Conservation (phyloP, 2,113 vertebrate species). For the Leucosticte australis region DNA sequence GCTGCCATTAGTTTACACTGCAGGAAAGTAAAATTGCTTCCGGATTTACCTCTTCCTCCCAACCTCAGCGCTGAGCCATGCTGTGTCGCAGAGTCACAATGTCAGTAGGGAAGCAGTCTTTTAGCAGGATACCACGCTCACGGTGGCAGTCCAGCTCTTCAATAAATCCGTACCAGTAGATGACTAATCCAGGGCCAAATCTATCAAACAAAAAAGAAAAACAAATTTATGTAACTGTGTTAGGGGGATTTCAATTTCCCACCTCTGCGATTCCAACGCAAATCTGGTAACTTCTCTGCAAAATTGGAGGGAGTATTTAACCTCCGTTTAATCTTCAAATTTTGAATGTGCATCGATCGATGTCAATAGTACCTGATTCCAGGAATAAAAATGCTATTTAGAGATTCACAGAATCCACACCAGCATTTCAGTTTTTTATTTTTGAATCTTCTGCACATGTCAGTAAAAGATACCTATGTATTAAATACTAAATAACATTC, state of each 20-base stretch:
- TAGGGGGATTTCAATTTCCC: not conserved
- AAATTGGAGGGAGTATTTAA: not conserved
- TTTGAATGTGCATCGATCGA: not conserved
- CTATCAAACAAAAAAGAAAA: slow-evolving; percentile 67
- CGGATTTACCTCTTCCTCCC: slow-evolving; percentile 78
- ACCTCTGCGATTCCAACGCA: not conserved
- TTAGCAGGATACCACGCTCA: slow-evolving; percentile 92
- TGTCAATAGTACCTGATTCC: not conserved
- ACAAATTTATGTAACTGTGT: not conserved
- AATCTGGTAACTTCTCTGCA: not conserved
- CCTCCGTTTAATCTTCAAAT: not conserved
- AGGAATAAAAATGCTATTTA: not conserved
- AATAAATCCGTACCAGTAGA: slow-evolving; percentile 98
- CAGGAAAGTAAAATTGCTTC: slow-evolving; percentile 91
- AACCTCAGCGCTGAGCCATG: slow-evolving; percentile 55
- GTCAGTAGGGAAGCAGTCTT: slow-evolving; percentile 93
- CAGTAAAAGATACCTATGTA: not conserved
- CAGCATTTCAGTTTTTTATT: not conserved
- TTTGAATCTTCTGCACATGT: not conserved
- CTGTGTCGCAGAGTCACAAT: slow-evolving; percentile 86
- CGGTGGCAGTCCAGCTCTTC: slow-evolving; percentile 94
- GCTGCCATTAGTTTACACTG: slow-evolving; percentile 79
- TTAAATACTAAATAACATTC: not conserved
- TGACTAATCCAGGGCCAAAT: slow-evolving; percentile 96
- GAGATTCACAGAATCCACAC: not conserved